Conservation (phyloP, 2,113 vertebrate species). For the Choloepus hoffmanni region DNA sequence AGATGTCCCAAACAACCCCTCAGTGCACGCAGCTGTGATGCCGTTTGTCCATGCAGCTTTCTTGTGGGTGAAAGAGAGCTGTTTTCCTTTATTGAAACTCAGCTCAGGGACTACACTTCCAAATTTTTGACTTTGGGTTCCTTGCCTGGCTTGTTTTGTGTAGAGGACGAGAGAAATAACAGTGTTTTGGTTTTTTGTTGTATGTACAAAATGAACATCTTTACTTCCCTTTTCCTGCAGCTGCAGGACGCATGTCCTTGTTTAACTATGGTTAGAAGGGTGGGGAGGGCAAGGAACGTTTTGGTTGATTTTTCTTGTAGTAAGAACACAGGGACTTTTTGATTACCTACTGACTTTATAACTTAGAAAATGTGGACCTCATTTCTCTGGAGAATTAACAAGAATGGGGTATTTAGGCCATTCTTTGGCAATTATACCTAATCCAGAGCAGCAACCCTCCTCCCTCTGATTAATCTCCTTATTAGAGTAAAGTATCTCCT, state of each 20-base stretch:
- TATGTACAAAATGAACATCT: not conserved
- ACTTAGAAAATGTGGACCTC: not conserved
- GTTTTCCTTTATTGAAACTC: not conserved
- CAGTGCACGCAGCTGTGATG: not conserved
- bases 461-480: conserved; percentile 27
- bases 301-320: conserved; percentile 39
- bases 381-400: conserved; percentile 44
- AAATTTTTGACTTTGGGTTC: conserved; percentile 23
- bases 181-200: conserved; percentile 47
- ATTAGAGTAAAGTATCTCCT: not conserved
- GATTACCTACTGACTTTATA: not conserved
- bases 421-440: conserved; percentile 18
- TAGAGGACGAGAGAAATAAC: conserved; percentile 32
- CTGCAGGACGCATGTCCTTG: not conserved
- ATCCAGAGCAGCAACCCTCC: not conserved
- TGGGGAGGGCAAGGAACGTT: conserved; percentile 36
- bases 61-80: not conserved
- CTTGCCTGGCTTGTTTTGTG: conserved; percentile 25
- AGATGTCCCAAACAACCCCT: not conserved
- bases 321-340: conserved; percentile 36
- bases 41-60: not conserved
- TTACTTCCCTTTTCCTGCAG: conserved; percentile 9
- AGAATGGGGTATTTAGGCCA: not conserved
- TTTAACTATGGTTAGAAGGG: conserved; percentile 36
- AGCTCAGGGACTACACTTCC: not conserved